Evolutionary conservation across 2,888 invertebrate species (phyloP), one percentile per base, ranked within the genome.

Genomic region (Diploptera punctata): DNA sequence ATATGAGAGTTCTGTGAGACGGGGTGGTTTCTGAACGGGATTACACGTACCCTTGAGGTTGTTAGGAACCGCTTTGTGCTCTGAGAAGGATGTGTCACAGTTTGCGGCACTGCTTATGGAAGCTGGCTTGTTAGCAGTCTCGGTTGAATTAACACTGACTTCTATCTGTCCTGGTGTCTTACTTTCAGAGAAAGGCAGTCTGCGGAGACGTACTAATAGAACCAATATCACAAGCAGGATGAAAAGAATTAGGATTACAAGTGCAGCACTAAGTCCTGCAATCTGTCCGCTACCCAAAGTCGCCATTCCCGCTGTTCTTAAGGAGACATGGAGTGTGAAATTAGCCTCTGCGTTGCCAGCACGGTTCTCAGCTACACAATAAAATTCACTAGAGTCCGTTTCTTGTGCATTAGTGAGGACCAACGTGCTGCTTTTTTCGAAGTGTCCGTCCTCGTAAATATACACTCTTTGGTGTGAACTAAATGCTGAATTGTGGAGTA

Each of bases 331-430:
- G 49, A 96, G 86, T 44, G 95, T 95, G 80, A 95, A 95, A 83
- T 96, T 96, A 16, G 94, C 93, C 84, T 94, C 94, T 38, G 93
- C 92, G 79, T 89, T 92, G 24, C 95, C 96, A 3, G 94, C 96
- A 74, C 92, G 90, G 83, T 96, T 97, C 82, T 95, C 94, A 9
- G 95, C 95, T 1, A 94, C 91, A 82, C 96, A 96, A 81, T 93
- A 93, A 83, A 95, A 94, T 79, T 93, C 94, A 72, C 91, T 91
- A 0, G 93, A 91, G 81, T 94, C 94, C 1, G 91, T 87, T 81
- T 93, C 93, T 83, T 93, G 93, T 21, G 93, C 92, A 81, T 94
- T 94, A 38, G 93, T 93, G 54, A 95, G 84, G 71, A 93, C 87
- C 73, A 96, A 85, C 7, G 88, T 88, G 73, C 94, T 94, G 76